Evolutionary conservation across 2,888 invertebrate species (phyloP).

Genomic region (Diplazon laetatorius): DNA sequence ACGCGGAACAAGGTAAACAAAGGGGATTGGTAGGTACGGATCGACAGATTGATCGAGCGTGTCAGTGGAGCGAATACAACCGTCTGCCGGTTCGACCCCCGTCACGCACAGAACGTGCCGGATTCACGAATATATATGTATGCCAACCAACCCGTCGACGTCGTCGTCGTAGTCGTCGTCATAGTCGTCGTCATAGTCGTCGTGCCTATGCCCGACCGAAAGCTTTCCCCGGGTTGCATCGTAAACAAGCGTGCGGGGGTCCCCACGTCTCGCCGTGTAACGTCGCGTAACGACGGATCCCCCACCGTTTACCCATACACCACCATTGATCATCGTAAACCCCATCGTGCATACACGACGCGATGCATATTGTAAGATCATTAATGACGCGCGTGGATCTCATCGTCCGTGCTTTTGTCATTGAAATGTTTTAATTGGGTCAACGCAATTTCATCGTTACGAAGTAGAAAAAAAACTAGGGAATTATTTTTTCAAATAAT

Average conservation of each 20-base stretch:
- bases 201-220: constrained; percentile 17
- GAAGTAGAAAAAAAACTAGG: too few relatives aligned
- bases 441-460: not conserved
- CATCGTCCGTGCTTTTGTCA: constrained; percentile 12
- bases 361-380: constrained; percentile 30
- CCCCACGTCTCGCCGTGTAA: constrained; percentile 43
- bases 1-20: constrained; percentile 64
- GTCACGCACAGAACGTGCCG: constrained; percentile 46
- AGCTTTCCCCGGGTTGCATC: constrained; percentile 59
- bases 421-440: not conserved
- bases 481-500: not conserved
- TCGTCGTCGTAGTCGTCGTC: too few relatives aligned
- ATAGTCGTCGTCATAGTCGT: too few relatives aligned
- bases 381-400: constrained; percentile 32
- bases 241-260: too few relatives aligned
- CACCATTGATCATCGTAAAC: constrained; percentile 39
- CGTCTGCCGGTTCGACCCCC: constrained; percentile 56
- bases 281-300: constrained; percentile 41
- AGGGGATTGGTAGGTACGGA: constrained; percentile 57
- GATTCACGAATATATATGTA: constrained; percentile 46
- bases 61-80: constrained; percentile 55
- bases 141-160: too few relatives aligned
- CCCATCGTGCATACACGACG: constrained; percentile 6
- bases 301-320: constrained; percentile 20
- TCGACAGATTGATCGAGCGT: constrained; percentile 63